Evolutionary conservation across 2,797 vertebrate species (phyloP).

Genomic region (Hirundo rustica): DNA sequence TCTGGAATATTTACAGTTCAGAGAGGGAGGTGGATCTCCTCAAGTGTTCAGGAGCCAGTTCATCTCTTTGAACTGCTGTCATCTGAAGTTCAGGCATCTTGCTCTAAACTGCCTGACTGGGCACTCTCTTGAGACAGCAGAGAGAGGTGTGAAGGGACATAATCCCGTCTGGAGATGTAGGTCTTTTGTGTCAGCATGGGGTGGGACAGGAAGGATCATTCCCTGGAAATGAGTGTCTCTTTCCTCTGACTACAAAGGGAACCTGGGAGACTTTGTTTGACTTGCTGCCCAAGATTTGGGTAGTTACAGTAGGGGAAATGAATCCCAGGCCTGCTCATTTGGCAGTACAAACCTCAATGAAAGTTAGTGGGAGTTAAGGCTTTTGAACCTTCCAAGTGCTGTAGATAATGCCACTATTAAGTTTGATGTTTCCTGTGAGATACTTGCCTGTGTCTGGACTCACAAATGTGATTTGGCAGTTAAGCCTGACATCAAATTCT

Average conservation of each 20-base stretch:
- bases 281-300: slow-evolving; percentile 4
- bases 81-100: background rate
- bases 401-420: slow-evolving; percentile 51
- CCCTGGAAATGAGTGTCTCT: background rate
- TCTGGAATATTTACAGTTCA: background rate
- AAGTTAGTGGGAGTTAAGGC: slow-evolving; percentile 30
- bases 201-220: background rate
- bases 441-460: slow-evolving; percentile 17
- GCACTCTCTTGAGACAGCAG: background rate
- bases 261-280: background rate
- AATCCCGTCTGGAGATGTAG: background rate
- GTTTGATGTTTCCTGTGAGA: slow-evolving; percentile 55
- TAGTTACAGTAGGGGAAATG: background rate
- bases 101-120: background rate
- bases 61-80: background rate
- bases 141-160: background rate
- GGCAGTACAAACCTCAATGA: slow-evolving; percentile 24
- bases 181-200: background rate
- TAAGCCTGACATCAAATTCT: slow-evolving; percentile 15
- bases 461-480: slow-evolving; percentile 10
- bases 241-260: background rate
- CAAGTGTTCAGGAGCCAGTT: background rate
- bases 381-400: slow-evolving; percentile 49
- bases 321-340: slow-evolving; percentile 30
- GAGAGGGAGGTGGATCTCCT: background rate